Base-by-base conservation (phyloP, 2,888 invertebrate species). In the Agonopterix alstromeriana region DNA sequence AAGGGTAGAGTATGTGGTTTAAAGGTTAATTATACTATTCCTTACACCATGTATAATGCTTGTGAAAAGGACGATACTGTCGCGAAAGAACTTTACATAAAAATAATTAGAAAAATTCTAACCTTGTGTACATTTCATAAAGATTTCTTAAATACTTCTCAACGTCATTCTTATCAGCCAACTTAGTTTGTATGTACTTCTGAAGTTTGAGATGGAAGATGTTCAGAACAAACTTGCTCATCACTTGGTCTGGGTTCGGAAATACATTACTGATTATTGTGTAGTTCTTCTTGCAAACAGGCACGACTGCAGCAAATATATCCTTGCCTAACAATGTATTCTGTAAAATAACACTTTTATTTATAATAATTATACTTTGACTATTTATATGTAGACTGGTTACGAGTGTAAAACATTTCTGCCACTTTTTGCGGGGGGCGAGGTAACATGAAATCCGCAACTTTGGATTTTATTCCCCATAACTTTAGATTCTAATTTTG, bases 141-240 rank as follows among this genome's bases (percentile, higher is more conserved):
- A 99, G 90, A 63, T 95, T 96, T 63, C 92, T 93, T 55, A 99
- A 90, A 86, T 98, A 98, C 63, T 94, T 94, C 61, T 98, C 97
- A 11, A 95, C 91, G 69, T 97, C 95, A 55, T 91, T 92, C 70
- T 94, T 94, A 64, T 95, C 95, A 1, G 93, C 91, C 46, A 99
- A 85, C 68, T 94, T 94, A 0, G 94, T 94, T 53, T 94, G 93
- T 35, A 98, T 94, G 69, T 95, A 94, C 70, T 96, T 96, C 87
- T 95, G 94, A 42, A 97, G 90, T 77, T 97, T 96, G 7, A 97
- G 89, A 62, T 97, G 96, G 80, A 97, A 99, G 53, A 99, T 95
- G 76, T 98, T 98, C 11, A 98, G 90, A 43, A 99, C 96, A 80
- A 98, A 97, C 88, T 99, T 99, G 51, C 97, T 95, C 97, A 99